These are phyloP conservation scores for Mystacornis crossleyi DNA, from an alignment of 2,113 vertebrate genomes.

Conservation along the genomic window DNA sequence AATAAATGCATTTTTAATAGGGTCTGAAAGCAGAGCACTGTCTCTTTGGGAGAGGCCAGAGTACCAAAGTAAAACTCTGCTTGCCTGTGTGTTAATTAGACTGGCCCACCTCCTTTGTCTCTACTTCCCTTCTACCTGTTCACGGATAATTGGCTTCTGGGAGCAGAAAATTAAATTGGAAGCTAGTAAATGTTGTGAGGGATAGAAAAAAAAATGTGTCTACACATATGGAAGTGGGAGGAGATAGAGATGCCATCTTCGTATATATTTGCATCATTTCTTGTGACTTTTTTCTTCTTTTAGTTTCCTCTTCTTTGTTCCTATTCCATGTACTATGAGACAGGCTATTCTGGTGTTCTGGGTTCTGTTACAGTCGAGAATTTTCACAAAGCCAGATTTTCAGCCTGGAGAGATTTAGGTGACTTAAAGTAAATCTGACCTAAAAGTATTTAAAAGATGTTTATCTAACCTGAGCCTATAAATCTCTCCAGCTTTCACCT, in stretches of 20 bases:
- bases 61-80: conserved; percentile 9
- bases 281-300: not conserved
- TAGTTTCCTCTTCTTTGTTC: not conserved
- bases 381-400: not conserved
- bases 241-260: not conserved
- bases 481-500: not conserved
- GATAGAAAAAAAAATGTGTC: not conserved
- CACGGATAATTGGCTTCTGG: conserved; percentile 38
- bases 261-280: not conserved
- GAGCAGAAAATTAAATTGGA: conserved; percentile 33
- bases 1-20: conserved; percentile 64
- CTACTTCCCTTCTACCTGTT: conserved; percentile 5
- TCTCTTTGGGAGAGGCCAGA: not conserved
- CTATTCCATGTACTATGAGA: not conserved
- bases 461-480: not conserved
- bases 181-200: not conserved
- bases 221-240: not conserved
- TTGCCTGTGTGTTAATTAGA: conserved; percentile 54
- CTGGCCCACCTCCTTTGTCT: not conserved
- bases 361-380: not conserved
- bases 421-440: not conserved
- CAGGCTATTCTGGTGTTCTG: not conserved
- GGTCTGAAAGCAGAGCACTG: not conserved
- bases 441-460: conserved; percentile 11
- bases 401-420: not conserved